Conservation (phyloP, 2,113 vertebrate species). For the Blennius ocellaris region DNA sequence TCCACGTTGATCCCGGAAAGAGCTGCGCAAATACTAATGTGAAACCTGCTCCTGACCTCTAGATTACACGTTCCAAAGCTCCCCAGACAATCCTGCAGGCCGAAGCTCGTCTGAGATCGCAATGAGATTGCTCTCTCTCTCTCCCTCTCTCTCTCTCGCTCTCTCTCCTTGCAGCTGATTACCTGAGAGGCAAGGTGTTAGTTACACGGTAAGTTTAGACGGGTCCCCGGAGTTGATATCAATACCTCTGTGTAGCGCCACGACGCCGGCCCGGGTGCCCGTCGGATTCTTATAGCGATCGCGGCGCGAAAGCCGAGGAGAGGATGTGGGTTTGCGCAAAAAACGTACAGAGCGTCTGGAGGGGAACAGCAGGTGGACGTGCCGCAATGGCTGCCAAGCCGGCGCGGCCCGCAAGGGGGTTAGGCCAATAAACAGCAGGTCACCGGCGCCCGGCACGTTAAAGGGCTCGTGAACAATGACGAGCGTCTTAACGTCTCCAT, state of each 20-base stretch:
- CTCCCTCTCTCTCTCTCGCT: no score
- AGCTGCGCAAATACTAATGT: background rate
- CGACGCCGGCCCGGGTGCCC: conserved; percentile 13
- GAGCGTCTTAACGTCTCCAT: conserved; percentile 70
- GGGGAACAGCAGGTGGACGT: conserved; percentile 60
- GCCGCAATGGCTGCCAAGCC: conserved; percentile 57
- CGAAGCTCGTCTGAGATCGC: conserved; percentile 5
- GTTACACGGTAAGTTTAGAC: conserved; percentile 64
- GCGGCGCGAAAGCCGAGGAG: conserved; percentile 40
- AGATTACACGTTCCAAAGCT: conserved; percentile 5
- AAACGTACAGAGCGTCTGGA: conserved; percentile 53
- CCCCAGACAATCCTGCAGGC: background rate
- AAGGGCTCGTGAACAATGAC: conserved; percentile 72
- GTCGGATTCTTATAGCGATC: conserved; percentile 42
- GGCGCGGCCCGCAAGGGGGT: conserved; percentile 59
- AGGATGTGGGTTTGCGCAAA: conserved; percentile 27
- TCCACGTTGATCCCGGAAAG: no score
- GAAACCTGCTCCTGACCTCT: background rate
- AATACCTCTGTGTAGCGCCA: conserved; percentile 35
- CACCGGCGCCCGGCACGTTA: conserved; percentile 67
- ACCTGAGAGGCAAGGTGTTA: conserved; percentile 49
- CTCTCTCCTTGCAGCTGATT: conserved; percentile 47
- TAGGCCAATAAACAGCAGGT: conserved; percentile 73
- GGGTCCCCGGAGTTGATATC: conserved; percentile 27
- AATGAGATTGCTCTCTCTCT: conserved; percentile 16